Conservation (phyloP, 2,113 vertebrate species). For the Myrmophylax atrothorax region DNA sequence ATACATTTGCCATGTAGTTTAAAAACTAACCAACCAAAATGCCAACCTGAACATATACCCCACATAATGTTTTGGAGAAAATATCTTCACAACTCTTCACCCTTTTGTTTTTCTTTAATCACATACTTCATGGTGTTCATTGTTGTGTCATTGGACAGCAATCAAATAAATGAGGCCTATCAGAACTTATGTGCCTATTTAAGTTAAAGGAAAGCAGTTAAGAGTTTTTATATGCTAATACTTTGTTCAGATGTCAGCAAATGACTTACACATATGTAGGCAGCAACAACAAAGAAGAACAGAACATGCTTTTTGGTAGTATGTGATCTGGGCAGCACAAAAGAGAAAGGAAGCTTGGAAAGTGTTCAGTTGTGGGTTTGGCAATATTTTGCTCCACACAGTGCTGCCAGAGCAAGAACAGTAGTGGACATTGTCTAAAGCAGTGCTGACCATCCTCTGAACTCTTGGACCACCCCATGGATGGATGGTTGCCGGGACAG, state of each 20-base stretch:
- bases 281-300: slow-evolving; percentile 16
- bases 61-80: not conserved
- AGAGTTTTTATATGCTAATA: slow-evolving; percentile 58
- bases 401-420: slow-evolving; percentile 58
- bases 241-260: slow-evolving; percentile 66
- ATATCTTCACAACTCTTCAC: not conserved
- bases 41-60: not conserved
- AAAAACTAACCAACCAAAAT: not conserved
- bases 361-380: slow-evolving; percentile 38
- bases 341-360: slow-evolving; percentile 41
- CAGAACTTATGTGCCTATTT: slow-evolving; percentile 44
- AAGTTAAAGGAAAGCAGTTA: slow-evolving; percentile 63
- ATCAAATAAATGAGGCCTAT: slow-evolving; percentile 58
- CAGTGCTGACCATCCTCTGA: slow-evolving; percentile 54
- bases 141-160: slow-evolving; percentile 11
- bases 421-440: slow-evolving; percentile 53
- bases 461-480: slow-evolving; percentile 52
- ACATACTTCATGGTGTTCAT: slow-evolving; percentile 20
- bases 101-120: not conserved
- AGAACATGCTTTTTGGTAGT: slow-evolving; percentile 46
- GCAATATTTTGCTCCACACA: slow-evolving; percentile 24
- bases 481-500: slow-evolving; percentile 42
- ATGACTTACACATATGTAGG: slow-evolving; percentile 64
- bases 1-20: not conserved
- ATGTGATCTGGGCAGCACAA: slow-evolving; percentile 33